phyloP scores from a whole-genome alignment of 2,888 invertebrate genomes.

The Dyspetes luteomarginatus region DNA sequence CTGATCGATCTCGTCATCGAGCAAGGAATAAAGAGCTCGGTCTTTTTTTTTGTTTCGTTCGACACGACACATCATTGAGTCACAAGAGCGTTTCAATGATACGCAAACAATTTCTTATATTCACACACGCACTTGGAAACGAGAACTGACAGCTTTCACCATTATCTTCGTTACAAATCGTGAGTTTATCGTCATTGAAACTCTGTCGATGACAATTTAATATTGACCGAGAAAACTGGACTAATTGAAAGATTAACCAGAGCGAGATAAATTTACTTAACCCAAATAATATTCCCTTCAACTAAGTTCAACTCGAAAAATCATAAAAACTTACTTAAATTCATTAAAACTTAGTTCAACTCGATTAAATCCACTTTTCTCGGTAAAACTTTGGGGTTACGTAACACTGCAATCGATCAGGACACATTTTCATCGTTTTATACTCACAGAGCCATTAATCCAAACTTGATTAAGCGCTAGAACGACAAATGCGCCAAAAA shows the following conservation, averaged over 20 bases:
- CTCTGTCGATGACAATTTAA: background rate
- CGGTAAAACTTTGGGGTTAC: background rate
- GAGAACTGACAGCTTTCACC: background rate
- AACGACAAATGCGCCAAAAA: constrained; percentile 41
- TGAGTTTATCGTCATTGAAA: constrained; percentile 19
- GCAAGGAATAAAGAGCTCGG: background rate
- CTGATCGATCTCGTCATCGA: constrained; percentile 16
- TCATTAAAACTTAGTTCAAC: too few species aligned
- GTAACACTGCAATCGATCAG: background rate
- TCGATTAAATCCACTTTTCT: background rate
- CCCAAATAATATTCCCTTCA: too few species aligned
- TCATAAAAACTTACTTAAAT: too few species aligned
- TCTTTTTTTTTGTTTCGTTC: background rate
- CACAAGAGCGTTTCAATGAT: background rate
- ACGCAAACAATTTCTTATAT: background rate
- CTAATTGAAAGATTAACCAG: too few species aligned
- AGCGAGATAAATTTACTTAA: too few species aligned
- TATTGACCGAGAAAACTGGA: background rate
- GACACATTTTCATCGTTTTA: background rate
- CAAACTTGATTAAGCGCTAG: constrained; percentile 22
- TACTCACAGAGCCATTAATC: constrained; percentile 52
- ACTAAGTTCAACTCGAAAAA: too few species aligned
- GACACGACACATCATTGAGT: background rate
- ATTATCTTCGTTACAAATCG: background rate
- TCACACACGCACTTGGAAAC: background rate